phyloP scores from a whole-genome alignment of 2,888 invertebrate genomes.

The Candidula unifasciata region DNA sequence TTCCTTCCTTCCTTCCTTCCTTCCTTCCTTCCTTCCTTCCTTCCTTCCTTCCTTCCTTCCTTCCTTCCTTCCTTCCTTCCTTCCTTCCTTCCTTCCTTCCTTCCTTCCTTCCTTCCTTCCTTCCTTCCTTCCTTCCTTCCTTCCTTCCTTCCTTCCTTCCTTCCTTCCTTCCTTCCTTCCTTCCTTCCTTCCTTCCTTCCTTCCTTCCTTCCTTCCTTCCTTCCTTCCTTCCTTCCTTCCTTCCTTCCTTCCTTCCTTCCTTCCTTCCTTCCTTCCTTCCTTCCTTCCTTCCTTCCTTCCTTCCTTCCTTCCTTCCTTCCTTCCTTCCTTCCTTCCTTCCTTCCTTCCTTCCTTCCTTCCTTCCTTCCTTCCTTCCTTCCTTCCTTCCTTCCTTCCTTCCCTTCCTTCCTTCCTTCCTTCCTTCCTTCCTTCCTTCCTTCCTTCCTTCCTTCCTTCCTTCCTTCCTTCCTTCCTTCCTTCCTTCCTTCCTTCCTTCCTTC shows the following conservation, averaged over 20 bases:
- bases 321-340: not conserved
- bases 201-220: not conserved
- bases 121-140: not conserved
- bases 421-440: not conserved
- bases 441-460: not conserved
- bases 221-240: not conserved
- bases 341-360: not conserved
- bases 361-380: not conserved
- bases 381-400: not conserved
- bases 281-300: not conserved
- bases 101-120: not conserved
- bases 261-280: constrained; percentile 8
- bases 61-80: not conserved
- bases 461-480: not conserved
- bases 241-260: not conserved
- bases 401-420: no score
- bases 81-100: not conserved
- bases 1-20: constrained; percentile 1
- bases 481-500: not conserved
- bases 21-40: not conserved
- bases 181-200: not conserved
- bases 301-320: constrained; percentile 1
- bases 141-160: not conserved
- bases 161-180: not conserved
- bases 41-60: constrained; percentile 1